These are phyloP conservation scores for Halesus radiatus DNA, from an alignment of 1,140 invertebrate species.

Conservation along the genomic window DNA sequence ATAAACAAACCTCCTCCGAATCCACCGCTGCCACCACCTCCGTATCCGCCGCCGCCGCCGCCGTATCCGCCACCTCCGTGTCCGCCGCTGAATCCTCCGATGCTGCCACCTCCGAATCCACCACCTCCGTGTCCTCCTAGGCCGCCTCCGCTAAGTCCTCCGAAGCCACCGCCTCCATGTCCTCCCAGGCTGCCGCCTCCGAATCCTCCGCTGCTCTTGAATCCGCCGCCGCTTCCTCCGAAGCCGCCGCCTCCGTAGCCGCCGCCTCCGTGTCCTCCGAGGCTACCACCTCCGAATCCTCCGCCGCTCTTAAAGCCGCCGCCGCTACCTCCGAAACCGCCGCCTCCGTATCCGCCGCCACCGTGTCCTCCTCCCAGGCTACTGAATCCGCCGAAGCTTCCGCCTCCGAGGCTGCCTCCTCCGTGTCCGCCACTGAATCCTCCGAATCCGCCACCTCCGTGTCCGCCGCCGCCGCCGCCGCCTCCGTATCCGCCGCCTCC, in stretches of 20 bases:
- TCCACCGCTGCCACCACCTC: conserved; percentile 36
- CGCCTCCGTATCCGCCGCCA: conserved; percentile 34
- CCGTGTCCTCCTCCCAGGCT: conserved; percentile 35
- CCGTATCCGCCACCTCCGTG: conserved; percentile 16
- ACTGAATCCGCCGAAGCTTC: conserved; percentile 30
- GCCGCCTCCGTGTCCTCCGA: conserved; percentile 31
- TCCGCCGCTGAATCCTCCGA: conserved; percentile 24
- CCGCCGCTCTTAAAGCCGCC: conserved; percentile 33
- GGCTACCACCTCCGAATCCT: conserved; percentile 23
- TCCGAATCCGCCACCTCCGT: conserved; percentile 36
- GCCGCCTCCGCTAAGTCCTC: conserved; percentile 26
- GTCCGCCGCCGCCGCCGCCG: conserved; percentile 34
- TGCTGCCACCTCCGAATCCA: conserved; percentile 34
- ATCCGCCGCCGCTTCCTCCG: conserved; percentile 38
- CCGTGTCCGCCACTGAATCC: conserved; percentile 26
- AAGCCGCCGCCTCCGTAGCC: conserved; percentile 32
- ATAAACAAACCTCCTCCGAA: conserved; percentile 26
- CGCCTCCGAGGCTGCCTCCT: conserved; percentile 32
- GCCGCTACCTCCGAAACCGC: conserved; percentile 35
- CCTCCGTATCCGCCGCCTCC: conserved; percentile 29
- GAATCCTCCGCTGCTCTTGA: conserved; percentile 35
- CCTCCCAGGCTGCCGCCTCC: conserved; percentile 36
- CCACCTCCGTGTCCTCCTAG: conserved; percentile 27
- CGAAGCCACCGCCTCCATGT: conserved; percentile 36
- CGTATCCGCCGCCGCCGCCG: conserved; percentile 6